A percentile compares a stretch with the other conserved stretches of the same genome.
These are phyloP conservation scores for Harpalus rufipes DNA, from an alignment of 2,888 invertebrate species.

Conservation along the genomic window DNA sequence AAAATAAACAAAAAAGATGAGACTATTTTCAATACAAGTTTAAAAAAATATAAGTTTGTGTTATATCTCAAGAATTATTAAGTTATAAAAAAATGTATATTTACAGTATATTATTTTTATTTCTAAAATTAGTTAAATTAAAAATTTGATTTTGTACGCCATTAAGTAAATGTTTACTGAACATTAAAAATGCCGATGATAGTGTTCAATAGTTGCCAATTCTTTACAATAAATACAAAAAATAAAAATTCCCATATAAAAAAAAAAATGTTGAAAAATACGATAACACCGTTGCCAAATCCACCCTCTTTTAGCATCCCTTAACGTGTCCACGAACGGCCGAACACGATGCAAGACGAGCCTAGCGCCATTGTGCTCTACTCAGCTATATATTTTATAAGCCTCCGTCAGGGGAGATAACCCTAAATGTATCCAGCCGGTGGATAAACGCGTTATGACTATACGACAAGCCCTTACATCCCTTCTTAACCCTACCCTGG, in stretches of 20 bases:
- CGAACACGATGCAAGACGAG: conserved; percentile 55
- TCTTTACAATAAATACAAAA: too few relatives aligned
- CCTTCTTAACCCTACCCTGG: conserved; percentile 28
- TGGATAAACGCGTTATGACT: conserved; percentile 73
- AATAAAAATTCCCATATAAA: not conserved
- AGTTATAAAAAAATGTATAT: too few relatives aligned
- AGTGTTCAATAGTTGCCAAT: too few relatives aligned
- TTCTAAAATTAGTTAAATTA: too few relatives aligned
- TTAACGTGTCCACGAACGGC: conserved; percentile 67
- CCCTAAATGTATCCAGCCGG: conserved; percentile 72
- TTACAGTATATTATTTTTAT: too few relatives aligned
- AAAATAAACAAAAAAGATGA: too few relatives aligned
- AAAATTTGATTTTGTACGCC: too few relatives aligned
- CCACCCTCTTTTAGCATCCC: not conserved
- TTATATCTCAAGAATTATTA: too few relatives aligned
- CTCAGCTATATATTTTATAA: conserved; percentile 72
- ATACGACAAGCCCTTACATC: conserved; percentile 68
- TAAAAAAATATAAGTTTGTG: too few relatives aligned
- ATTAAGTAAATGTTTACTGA: too few relatives aligned
- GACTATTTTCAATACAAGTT: too few relatives aligned
- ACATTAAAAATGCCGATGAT: too few relatives aligned
- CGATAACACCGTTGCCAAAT: conserved; percentile 31
- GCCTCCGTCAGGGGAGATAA: conserved; percentile 72
- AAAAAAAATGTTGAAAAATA: conserved; percentile 10
- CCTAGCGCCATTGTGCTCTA: conserved; percentile 70